These are phyloP conservation scores for Abramis brama DNA, from an alignment of 2,113 vertebrate species.

Conservation along the genomic window DNA sequence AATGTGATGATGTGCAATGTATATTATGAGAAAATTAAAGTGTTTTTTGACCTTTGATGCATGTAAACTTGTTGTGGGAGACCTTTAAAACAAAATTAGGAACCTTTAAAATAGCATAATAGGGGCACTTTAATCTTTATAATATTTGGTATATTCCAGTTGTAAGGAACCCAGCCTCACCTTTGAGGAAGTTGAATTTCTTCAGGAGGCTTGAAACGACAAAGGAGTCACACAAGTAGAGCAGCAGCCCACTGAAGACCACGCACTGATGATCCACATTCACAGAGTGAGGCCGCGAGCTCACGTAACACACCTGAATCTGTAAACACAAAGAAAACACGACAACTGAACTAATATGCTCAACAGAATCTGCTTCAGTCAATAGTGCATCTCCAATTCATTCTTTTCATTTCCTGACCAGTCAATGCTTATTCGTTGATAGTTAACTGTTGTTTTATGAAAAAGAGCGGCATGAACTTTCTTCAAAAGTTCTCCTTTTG, in stretches of 20 bases:
- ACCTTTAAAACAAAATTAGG: too few relatives aligned
- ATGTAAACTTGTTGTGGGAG: too few relatives aligned
- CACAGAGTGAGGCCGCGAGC: constrained; percentile 93
- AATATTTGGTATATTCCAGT: not conserved
- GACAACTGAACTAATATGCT: not conserved
- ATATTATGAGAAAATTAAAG: too few relatives aligned
- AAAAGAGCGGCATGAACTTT: not conserved
- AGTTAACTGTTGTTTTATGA: not conserved
- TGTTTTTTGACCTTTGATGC: too few relatives aligned
- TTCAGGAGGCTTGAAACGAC: constrained; percentile 92
- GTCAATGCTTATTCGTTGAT: not conserved
- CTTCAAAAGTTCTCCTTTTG: not conserved
- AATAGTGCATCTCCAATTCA: not conserved
- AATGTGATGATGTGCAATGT: too few relatives aligned
- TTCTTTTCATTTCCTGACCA: not conserved
- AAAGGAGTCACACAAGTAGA: constrained; percentile 98
- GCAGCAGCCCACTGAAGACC: constrained; percentile 92
- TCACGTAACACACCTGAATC: constrained; percentile 90
- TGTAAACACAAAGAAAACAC: constrained; percentile 27
- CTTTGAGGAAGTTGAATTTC: constrained; percentile 95
- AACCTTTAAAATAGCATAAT: too few relatives aligned
- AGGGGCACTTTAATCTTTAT: too few relatives aligned
- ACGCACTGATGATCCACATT: constrained; percentile 89
- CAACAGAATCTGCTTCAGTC: not conserved
- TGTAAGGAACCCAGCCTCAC: constrained; percentile 67